Evolutionary conservation across 2,113 vertebrate species (phyloP), one percentile per base, ranked within the genome.

Genomic region (Catagonus wagneri): DNA sequence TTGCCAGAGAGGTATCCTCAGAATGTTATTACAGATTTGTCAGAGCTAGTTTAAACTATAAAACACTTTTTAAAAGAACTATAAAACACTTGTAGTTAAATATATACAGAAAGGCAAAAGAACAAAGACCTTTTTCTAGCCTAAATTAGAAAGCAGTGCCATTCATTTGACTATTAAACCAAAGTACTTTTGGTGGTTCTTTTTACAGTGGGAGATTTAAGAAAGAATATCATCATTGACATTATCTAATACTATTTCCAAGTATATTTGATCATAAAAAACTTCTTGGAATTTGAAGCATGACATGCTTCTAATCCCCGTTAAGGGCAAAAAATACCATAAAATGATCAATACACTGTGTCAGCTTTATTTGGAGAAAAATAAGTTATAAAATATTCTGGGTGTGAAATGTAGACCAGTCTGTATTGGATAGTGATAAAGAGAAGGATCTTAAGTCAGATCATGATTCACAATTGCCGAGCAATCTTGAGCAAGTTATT

Each of bases 201-300:
- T 97, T 96, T 97, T 90, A 95, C 95, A 81, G 96, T n/a, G n/a
- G n/a, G 96, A 97, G 96, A 93, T 96, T 81, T 84, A 89, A 93
- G 78, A 87, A 91, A 85, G 32, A 32, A 61, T 81, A n/a, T 58
- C 44, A 85, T 76, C 68, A 36, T 20, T 85, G 65, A 60, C 69
- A 85, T 75, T 74, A 89, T 79, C 93, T 79, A 90, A 87, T 84
- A 69, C 7, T 58, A 9, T 94, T 83, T 94, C 63, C 63, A 83
- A 97, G 83, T 97, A 58, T 90, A 93, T 89, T 96, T 81, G 79
- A 78, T 75, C 91, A 76, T 97, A 94, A 97, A 97, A 96, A 76
- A 27, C n/a, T 66, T 94, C 79, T 87, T 80, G 17, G 76, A 83
- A 81, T 94, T 81, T 93, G 75, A 94, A 96, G 95, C 69, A 65